These are phyloP conservation scores for Argyresthia goedartella DNA, from an alignment of 2,888 invertebrate species.

Conservation along the genomic window DNA sequence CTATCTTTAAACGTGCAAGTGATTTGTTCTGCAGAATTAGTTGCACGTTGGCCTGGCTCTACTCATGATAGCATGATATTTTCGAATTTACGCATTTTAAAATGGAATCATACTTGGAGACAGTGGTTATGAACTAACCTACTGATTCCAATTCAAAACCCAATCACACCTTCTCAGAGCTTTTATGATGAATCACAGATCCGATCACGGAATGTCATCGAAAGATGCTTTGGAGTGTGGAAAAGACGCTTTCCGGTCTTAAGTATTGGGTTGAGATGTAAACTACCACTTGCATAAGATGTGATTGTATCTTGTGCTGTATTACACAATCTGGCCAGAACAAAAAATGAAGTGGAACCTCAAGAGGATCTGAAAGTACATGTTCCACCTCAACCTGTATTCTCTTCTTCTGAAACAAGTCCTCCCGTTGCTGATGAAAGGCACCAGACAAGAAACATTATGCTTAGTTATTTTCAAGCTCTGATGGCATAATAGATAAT, in stretches of 20 bases:
- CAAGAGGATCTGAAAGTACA: conserved; percentile 1
- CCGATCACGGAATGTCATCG: conserved; percentile 11
- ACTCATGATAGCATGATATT: too few species aligned
- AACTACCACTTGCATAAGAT: conserved; percentile 7
- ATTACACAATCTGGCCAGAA: conserved; percentile 11
- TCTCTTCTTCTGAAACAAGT: neutral
- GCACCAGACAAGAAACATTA: too few species aligned
- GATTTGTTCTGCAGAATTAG: conserved; percentile 3
- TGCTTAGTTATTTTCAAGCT: neutral
- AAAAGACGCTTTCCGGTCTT: too few species aligned
- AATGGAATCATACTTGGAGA: conserved; percentile 8
- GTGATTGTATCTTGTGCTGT: conserved; percentile 12
- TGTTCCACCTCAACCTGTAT: neutral
- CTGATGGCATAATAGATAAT: neutral
- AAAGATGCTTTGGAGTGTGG: conserved; percentile 15
- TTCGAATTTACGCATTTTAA: conserved; percentile 6
- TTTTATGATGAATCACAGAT: conserved; percentile 13
- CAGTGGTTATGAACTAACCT: conserved; percentile 11
- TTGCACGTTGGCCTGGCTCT: conserved; percentile 10
- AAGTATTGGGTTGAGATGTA: conserved; percentile 8
- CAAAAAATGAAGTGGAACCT: conserved; percentile 2
- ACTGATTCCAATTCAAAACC: conserved; percentile 8
- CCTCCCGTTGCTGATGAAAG: too few species aligned
- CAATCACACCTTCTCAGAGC: conserved; percentile 7
- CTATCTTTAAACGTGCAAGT: conserved; percentile 5